Base-by-base conservation (phyloP, 2,888 invertebrate species). In the Epinotia bilunana region DNA sequence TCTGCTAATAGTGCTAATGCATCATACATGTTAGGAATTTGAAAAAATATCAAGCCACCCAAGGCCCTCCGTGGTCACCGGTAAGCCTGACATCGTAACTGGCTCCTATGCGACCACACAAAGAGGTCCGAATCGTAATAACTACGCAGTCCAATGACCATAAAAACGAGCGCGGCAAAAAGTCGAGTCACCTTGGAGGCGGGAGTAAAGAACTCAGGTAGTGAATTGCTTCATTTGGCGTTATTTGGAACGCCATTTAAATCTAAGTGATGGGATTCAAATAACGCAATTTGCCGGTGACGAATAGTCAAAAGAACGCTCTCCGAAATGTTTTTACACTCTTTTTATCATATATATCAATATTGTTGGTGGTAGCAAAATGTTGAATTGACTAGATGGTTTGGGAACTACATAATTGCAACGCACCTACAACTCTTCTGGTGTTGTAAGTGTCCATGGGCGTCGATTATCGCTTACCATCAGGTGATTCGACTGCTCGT, bases 161-260 rank as follows among this genome's bases (percentile, higher is more conserved):
- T 86, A 89, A 91, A 93, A 92, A 90, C 84, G 79, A 81, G 69
- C 74, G 78, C 80, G 77, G 87, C 89, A 92, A 94, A 93, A 93
- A 93, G 85, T 86, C 81, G 82, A 91, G 90, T 91, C 93, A 93
- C 94, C 93, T 94, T 93, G 91, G 85, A 85, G 85, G 85, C 84
- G 87, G 87, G 90, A 86, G 89, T 88, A 90, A 91, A 85, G 90
- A 90, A 89, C 91, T 88, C 93, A 94, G 93, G 94, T 93, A 93
- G 92, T 90, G 87, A 88, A 92, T 91, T 90, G 92, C 91, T 93
- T 92, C 87, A 92, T 92, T 90, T 89, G 86, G 86, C 88, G 84
- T 84, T 87, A 88, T 89, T 86, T 84, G 80, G 83, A 80, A 79
- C 83, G 79, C 80, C 81, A 80, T 82, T 83, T 72, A 79, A 76